Conservation (phyloP, 2,888 invertebrate species). For the Cephus spinipes region DNA sequence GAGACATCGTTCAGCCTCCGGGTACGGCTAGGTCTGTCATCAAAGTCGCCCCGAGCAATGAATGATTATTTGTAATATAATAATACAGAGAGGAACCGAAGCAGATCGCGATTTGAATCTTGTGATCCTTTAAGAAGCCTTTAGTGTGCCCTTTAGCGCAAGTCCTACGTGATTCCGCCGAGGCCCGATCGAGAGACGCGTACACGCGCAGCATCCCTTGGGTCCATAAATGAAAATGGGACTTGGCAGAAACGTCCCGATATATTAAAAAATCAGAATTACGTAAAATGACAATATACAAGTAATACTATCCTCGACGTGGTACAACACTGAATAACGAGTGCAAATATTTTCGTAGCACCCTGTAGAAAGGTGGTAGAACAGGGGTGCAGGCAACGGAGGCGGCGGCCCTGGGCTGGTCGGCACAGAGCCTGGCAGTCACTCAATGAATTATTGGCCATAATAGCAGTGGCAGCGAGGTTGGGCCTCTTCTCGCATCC, state of each 20-base stretch:
- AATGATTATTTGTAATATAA: constrained; percentile 14
- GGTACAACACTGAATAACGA: not conserved
- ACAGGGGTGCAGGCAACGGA: constrained; percentile 37
- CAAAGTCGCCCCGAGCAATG: not conserved
- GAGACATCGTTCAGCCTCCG: constrained; percentile 39
- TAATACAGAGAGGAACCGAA: constrained; percentile 13
- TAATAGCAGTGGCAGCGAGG: constrained; percentile 64
- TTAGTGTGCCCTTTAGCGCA: constrained; percentile 22
- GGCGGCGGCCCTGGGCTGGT: constrained; percentile 51
- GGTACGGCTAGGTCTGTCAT: constrained; percentile 19
- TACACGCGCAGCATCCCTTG: not conserved
- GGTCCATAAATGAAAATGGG: not conserved
- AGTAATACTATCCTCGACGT: not conserved
- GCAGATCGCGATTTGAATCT: constrained; percentile 26
- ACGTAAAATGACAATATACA: not conserved
- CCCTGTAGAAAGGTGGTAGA: constrained; percentile 46
- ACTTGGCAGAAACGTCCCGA: not conserved
- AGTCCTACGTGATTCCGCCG: not conserved
- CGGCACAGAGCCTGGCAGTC: constrained; percentile 61
- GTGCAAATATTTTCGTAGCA: constrained; percentile 31
- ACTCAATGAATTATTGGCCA: constrained; percentile 67
- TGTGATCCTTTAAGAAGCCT: constrained; percentile 17
- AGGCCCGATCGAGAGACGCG: not conserved
- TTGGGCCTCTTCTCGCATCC: constrained; percentile 45
- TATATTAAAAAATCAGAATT: too few relatives aligned